Conservation (phyloP, 2,888 invertebrate genomes). For the Allacma fusca region DNA sequence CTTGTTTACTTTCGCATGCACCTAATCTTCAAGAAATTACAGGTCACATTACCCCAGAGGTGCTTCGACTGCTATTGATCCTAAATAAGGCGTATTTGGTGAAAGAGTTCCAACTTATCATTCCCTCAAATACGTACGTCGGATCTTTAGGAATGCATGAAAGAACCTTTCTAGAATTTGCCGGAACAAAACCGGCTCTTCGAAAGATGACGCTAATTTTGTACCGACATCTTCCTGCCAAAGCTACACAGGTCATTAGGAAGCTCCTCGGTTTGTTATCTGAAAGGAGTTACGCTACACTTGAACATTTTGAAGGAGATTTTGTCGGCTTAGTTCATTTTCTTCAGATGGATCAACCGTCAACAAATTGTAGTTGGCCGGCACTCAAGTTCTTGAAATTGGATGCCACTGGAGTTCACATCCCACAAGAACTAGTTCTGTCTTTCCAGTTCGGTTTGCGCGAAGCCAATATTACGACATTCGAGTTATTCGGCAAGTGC, state of each 20-base stretch:
- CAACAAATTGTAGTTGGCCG: no score
- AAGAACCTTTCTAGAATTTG: neutral
- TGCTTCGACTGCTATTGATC: neutral
- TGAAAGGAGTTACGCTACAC: neutral
- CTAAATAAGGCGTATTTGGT: neutral
- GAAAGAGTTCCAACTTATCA: neutral
- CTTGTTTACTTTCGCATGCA: neutral
- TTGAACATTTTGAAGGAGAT: neutral
- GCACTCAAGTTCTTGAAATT: neutral
- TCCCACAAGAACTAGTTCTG: no score
- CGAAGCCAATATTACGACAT: no score
- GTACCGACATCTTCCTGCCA: neutral
- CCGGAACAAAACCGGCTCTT: neutral
- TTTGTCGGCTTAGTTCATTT: neutral
- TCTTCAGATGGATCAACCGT: neutral
- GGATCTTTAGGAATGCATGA: constrained; percentile 10
- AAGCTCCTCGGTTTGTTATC: neutral
- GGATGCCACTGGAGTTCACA: neutral
- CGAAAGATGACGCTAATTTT: neutral
- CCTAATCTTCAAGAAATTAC: neutral
- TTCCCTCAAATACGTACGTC: neutral
- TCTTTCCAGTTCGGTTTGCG: no score
- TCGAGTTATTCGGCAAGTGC: no score
- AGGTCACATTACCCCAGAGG: neutral
- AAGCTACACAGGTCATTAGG: neutral